Base-by-base conservation (phyloP, 92 coral and sea anemone species). In the Epizoanthus scotinus region DNA sequence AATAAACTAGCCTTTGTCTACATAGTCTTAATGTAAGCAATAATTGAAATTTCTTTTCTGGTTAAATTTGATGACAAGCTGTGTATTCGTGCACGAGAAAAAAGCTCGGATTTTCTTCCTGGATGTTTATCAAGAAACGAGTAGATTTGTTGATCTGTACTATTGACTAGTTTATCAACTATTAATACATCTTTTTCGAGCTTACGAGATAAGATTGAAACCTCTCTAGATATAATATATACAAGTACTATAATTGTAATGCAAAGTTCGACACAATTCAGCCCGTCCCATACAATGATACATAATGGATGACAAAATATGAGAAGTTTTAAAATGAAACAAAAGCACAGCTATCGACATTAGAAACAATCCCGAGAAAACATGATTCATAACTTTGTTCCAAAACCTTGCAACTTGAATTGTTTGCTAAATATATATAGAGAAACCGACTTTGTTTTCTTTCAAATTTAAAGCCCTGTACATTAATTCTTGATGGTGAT, bases 301-400 rank as follows among this genome's bases (percentile, higher is more conserved):
- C 68, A 75, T 75, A 58, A 75, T 75, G n/a, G 42, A 75, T 75
- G 66, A 58, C 22, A 40, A n/a, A 55, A 22, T 21, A 34, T 38
- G 24, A 15, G 61, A 58, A 75, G 67, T 75, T 74, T 75, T 75
- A 68, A 75, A 59, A 31, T n/a, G 10, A 75, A 42, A 75, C 81
- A 75, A 75, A 59, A 75, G 81, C 81, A 75, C 81, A 75, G 81
- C 59, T 75, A 18, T 57, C 31, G 56, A 47, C 68, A 17, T 55
- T 54, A 58, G 81, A 34, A 40, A 36, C 29, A 12, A 25, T 12
- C 42, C 36, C 17, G 27, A 14, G 25, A 55, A 20, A 34, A 60
- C 69, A 36, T 58, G 8, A 26, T 58, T 34, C 15, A 73, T 36
- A 34, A 38, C 21, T 36, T 38, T 60, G 61, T 75, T 56, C 49